These are phyloP conservation scores for Malurus leucopterus DNA, from an alignment of 2,797 vertebrate species.

Conservation along the genomic window DNA sequence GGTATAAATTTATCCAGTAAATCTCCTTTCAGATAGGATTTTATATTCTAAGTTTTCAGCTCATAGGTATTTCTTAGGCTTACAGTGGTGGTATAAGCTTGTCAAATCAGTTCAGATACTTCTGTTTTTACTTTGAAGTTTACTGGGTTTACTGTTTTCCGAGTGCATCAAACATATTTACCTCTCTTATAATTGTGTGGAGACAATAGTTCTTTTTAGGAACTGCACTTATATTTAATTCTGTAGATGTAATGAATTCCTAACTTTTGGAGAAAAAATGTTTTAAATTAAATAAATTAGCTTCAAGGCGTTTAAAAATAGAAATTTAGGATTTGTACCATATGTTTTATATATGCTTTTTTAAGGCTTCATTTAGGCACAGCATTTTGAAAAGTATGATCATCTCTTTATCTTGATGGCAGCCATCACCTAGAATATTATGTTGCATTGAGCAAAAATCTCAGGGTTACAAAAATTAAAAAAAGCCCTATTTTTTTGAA, in stretches of 20 bases:
- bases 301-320: background rate
- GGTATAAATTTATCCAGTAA: background rate
- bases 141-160: background rate
- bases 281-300: background rate
- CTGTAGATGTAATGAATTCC: background rate
- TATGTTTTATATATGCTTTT: background rate
- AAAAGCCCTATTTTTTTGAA: background rate
- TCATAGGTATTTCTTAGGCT: background rate
- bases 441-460: background rate
- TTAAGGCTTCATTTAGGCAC: background rate
- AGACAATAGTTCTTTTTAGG: background rate
- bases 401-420: background rate
- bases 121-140: background rate
- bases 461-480: background rate
- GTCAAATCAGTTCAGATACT: background rate
- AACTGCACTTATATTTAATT: background rate
- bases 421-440: background rate
- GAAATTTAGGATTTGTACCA: background rate
- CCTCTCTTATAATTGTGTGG: background rate
- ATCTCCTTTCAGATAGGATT: background rate
- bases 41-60: background rate
- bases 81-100: background rate
- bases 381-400: background rate
- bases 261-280: background rate
- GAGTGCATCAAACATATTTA: background rate